Base-by-base conservation (phyloP, 2,113 vertebrate species). In the Scatophagus argus region DNA sequence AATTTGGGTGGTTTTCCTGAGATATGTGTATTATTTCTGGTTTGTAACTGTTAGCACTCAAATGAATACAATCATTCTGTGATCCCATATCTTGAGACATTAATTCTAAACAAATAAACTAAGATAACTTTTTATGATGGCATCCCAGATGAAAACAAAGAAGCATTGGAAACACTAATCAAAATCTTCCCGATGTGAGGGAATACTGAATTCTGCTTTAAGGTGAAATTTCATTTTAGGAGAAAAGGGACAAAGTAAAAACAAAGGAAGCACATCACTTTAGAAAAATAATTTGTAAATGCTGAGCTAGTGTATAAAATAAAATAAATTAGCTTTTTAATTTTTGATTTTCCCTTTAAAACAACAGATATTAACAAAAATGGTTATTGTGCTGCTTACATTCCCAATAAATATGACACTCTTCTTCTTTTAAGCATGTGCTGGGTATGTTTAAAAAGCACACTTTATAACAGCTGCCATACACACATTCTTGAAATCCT, bases 281-380 rank as follows among this genome's bases (percentile, higher is more conserved):
- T 89, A 92, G 74, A 93, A 93, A 93, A 94, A 93, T 87, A 91
- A 91, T 89, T 82, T 92, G 66, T 83, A 90, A 92, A 92, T 81
- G 84, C 88, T 88, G 85, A 87, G 79, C 91, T 70, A 59, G 89
- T 79, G 73, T 93, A 95, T 63, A 95, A 94, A 93, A 94, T 87
- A 81, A 94, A 94, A 91, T 92, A 94, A 94, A 93, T 93, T 84
- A 93, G 82, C 70, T 60, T 52, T 71, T 51, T 49, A 17, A 0
- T 49, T 38, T 75, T 61, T 27, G 51, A 82, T 46, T 74, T 51
- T 72, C 81, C 70, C 59, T 82, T 88, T 68, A 79, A 90, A 88
- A 89, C 41, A 83, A 87, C 73, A 77, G 27, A 82, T 82, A 90
- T 87, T 75, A 87, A 90, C 78, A 79, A 85, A 82, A 82, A 64